Conservation (phyloP, 2,888 invertebrate genomes). For the Lysandra coridon region DNA sequence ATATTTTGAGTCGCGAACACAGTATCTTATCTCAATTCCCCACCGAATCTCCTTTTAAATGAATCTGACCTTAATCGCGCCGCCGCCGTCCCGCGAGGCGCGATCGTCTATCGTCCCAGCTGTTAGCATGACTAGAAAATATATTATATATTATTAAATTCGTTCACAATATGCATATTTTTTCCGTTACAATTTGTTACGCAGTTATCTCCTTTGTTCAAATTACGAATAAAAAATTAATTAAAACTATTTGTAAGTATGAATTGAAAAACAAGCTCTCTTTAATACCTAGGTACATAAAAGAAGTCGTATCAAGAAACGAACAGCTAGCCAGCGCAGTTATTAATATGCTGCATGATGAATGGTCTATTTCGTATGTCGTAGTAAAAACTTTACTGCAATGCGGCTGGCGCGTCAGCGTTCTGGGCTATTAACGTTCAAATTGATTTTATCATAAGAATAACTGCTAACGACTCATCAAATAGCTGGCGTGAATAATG, state of each 20-base stretch:
- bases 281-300: background rate
- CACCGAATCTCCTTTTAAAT: background rate
- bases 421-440: background rate
- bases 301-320: background rate
- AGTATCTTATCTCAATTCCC: background rate
- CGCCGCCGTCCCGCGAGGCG: background rate
- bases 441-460: background rate
- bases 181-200: no score
- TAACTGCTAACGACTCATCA: conserved; percentile 1
- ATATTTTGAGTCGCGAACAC: background rate
- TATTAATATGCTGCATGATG: background rate
- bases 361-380: background rate
- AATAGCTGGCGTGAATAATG: background rate
- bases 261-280: background rate
- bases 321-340: background rate
- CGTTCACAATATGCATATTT: no score
- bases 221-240: no score
- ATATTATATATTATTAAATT: background rate
- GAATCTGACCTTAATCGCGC: background rate
- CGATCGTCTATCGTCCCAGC: background rate
- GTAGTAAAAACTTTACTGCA: background rate
- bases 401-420: background rate
- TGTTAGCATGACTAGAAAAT: background rate
- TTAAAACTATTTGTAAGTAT: no score
- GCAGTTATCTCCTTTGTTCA: no score